phyloP scores from a whole-genome alignment of 2,113 vertebrate species.

The Scomber scombrus region DNA sequence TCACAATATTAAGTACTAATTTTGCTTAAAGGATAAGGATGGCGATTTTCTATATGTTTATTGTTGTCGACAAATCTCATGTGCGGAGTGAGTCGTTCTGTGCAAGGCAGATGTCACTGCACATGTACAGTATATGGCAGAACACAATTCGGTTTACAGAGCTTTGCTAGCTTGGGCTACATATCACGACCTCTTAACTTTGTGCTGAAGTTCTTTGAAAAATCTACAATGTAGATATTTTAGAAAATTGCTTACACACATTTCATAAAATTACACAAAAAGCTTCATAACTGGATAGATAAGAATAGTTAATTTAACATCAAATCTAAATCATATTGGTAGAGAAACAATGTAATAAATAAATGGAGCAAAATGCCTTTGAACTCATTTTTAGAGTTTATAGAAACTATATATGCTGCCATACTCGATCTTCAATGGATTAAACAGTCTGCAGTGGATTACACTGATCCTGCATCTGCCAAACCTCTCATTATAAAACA shows the following conservation, averaged over 20 bases:
- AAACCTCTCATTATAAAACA: conserved; percentile 58
- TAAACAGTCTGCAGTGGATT: conserved; percentile 25
- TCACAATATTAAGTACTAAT: not conserved
- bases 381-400: not conserved
- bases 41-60: too few relatives aligned
- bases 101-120: too few relatives aligned
- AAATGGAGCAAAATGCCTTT: not conserved
- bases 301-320: not conserved
- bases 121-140: too few relatives aligned
- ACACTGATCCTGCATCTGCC: conserved; percentile 5
- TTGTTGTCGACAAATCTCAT: too few relatives aligned
- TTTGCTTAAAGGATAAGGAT: too few relatives aligned
- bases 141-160: too few relatives aligned
- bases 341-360: not conserved
- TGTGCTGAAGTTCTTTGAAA: too few relatives aligned
- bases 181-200: too few relatives aligned
- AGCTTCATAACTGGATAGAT: not conserved
- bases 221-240: too few relatives aligned
- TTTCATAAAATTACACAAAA: not conserved
- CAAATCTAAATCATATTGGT: not conserved
- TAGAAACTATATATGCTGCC: not conserved
- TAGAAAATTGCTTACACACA: not conserved
- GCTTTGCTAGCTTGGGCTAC: too few relatives aligned
- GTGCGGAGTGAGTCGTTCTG: too few relatives aligned
- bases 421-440: conserved; percentile 34